Evolutionary conservation across 2,113 vertebrate species (phyloP).

Genomic region (Trogon surrucura): DNA sequence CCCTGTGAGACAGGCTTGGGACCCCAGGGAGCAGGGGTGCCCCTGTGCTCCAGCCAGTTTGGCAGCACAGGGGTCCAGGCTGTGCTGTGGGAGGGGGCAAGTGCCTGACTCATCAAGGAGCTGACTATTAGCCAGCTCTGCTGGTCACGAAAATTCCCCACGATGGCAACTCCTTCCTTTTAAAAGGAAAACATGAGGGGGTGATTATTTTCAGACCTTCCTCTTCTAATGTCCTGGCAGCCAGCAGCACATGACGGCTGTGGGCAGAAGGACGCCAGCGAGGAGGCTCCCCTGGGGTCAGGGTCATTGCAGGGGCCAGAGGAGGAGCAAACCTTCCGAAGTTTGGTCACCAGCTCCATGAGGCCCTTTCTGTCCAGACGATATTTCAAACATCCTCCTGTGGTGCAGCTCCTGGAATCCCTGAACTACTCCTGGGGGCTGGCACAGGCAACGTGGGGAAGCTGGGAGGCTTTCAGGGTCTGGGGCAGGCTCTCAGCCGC

Average conservation of each 20-base stretch:
- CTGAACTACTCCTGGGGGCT: background rate
- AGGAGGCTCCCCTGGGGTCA: rapidly evolving
- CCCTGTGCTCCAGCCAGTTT: background rate
- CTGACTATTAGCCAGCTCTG: slow-evolving; percentile 27
- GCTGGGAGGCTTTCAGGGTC: rapidly evolving
- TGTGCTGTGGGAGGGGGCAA: rapidly evolving
- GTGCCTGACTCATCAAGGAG: background rate
- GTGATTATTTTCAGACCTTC: slow-evolving; percentile 53
- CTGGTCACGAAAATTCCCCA: slow-evolving; percentile 42
- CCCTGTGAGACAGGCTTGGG: background rate
- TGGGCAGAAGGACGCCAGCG: background rate
- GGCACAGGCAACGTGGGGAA: background rate
- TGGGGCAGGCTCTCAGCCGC: background rate
- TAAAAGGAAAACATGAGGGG: slow-evolving; percentile 34
- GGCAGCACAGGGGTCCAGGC: background rate
- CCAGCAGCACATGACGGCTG: background rate
- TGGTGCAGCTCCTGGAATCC: background rate
- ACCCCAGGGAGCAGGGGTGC: background rate
- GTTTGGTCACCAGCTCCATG: background rate
- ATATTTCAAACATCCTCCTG: background rate
- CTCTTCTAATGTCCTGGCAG: background rate
- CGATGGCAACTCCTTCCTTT: background rate
- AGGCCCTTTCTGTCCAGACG: background rate
- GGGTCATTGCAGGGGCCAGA: background rate
- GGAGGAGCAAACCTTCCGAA: background rate